Conservation (phyloP, 2,797 vertebrate species). For the Passerculus sandwichensis region DNA sequence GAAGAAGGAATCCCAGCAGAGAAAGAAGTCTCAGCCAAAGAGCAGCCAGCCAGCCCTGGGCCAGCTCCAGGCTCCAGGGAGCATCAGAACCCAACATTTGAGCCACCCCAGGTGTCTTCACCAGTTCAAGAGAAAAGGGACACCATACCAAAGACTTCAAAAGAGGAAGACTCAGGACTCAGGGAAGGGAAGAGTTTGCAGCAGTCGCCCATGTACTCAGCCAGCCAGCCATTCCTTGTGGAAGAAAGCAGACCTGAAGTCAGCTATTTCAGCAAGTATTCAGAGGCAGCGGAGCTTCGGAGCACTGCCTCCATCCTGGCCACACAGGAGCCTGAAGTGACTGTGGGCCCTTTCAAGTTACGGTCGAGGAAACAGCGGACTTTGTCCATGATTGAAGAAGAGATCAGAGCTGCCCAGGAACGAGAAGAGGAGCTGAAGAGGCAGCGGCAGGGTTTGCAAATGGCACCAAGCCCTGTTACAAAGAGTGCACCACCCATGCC, state of each 20-base stretch:
- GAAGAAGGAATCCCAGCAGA: background rate
- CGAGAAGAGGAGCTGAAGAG: conserved; percentile 95
- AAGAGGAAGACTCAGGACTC: conserved; percentile 72
- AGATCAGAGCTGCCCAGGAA: conserved; percentile 96
- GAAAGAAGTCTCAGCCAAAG: conserved; percentile 30
- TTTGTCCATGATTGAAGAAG: conserved; percentile 98
- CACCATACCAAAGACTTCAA: conserved; percentile 82
- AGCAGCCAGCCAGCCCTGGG: background rate
- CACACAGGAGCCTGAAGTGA: conserved; percentile 85
- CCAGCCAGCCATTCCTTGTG: conserved; percentile 61
- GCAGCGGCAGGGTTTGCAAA: conserved; percentile 82
- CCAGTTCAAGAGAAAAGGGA: conserved; percentile 81
- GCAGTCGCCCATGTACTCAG: conserved; percentile 14
- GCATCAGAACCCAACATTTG: conserved; percentile 63
- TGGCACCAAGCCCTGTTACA: conserved; percentile 71
- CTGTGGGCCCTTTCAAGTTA: conserved; percentile 91
- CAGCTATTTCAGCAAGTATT: conserved; percentile 98
- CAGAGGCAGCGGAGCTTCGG: conserved; percentile 93
- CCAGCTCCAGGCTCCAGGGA: conserved; percentile 56
- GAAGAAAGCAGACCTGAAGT: conserved; percentile 85
- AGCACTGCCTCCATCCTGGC: conserved; percentile 88
- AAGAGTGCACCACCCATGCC: conserved; percentile 84
- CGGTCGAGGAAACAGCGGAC: conserved; percentile 95
- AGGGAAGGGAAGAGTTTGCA: conserved; percentile 73
- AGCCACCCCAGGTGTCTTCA: conserved; percentile 82